phyloP scores from a whole-genome alignment of 2,888 invertebrate species.

The Pasiphila rectangulata region DNA sequence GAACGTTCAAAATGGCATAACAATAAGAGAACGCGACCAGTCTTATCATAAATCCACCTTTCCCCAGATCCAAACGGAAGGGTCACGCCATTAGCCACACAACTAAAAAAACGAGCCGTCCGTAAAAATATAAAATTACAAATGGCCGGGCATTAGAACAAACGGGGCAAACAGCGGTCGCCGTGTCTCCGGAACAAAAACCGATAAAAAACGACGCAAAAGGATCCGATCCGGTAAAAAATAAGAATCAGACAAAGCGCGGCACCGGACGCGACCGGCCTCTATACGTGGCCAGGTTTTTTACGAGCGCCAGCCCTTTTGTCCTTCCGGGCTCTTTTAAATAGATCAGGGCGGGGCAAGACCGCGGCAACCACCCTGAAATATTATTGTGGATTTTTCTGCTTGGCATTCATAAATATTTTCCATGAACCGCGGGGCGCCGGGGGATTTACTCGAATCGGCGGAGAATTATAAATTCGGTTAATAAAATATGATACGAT shows the following conservation, averaged over 20 bases:
- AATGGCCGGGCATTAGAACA: conserved; percentile 76
- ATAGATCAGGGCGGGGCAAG: conserved; percentile 78
- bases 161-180: conserved; percentile 61
- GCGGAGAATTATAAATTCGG: conserved; percentile 79
- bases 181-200: conserved; percentile 79
- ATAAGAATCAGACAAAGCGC: conserved; percentile 79
- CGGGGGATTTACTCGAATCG: conserved; percentile 72
- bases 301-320: conserved; percentile 75
- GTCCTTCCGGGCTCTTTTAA: conserved; percentile 80
- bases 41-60: conserved; percentile 39
- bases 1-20: conserved; percentile 22
- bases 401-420: conserved; percentile 80
- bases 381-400: conserved; percentile 82
- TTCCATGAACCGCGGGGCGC: conserved; percentile 53
- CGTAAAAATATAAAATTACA: conserved; percentile 71
- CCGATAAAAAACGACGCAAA: conserved; percentile 76
- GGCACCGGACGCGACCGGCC: conserved; percentile 46
- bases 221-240: conserved; percentile 79
- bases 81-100: conserved; percentile 55
- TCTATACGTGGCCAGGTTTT: conserved; percentile 79
- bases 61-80: conserved; percentile 59
- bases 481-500: conserved; percentile 81
- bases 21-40: conserved; percentile 27
- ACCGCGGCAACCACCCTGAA: conserved; percentile 73
- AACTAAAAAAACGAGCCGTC: conserved; percentile 53